These are phyloP conservation scores for Natator depressus DNA, from an alignment of 2,113 vertebrate genomes.

Conservation along the genomic window DNA sequence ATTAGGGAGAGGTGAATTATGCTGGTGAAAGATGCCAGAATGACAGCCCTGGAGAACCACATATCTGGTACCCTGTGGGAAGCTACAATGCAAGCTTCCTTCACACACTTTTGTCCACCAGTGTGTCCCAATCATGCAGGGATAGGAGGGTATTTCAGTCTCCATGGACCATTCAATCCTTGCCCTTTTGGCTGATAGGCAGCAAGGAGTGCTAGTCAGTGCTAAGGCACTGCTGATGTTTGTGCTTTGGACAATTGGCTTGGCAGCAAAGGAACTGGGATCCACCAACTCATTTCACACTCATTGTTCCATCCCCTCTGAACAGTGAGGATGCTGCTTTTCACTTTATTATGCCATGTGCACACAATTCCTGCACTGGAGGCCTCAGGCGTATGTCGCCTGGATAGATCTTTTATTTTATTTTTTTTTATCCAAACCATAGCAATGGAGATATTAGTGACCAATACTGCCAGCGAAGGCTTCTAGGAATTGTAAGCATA, in stretches of 20 bases:
- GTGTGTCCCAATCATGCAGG: background rate
- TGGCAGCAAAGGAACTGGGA: background rate
- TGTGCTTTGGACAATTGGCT: background rate
- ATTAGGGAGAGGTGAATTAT: background rate
- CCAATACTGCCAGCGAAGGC: background rate
- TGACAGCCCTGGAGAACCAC: background rate
- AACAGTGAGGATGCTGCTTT: background rate
- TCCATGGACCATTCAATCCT: background rate
- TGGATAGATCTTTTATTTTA: rapidly evolving
- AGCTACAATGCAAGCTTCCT: background rate
- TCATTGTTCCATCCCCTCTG: background rate
- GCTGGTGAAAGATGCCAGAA: background rate
- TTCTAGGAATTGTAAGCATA: background rate
- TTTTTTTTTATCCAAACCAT: background rate
- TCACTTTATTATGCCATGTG: rapidly evolving
- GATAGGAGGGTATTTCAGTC: background rate
- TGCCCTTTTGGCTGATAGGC: background rate
- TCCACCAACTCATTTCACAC: background rate
- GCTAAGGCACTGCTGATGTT: background rate
- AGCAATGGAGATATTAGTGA: background rate
- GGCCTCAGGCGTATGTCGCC: background rate
- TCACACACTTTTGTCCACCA: background rate
- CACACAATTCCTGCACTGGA: background rate
- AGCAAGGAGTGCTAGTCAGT: background rate
- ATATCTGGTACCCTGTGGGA: background rate